phyloP scores from a whole-genome alignment of 2,888 invertebrate genomes.

The Trachelus stipa region DNA sequence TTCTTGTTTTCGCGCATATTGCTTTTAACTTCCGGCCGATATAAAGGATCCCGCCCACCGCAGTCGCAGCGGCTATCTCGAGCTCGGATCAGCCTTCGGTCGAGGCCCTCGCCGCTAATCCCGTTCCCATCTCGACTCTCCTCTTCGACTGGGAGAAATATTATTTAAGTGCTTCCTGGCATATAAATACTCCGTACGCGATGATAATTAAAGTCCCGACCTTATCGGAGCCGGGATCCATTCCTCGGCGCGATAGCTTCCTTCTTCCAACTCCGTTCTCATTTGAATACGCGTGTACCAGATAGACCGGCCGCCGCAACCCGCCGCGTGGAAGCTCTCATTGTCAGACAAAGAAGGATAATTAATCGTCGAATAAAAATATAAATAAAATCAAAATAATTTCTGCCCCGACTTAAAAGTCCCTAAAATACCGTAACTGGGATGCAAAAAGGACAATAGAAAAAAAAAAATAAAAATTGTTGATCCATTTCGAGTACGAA shows the following conservation, averaged over 20 bases:
- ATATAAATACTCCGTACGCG: constrained; percentile 62
- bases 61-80: constrained; percentile 33
- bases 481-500: constrained; percentile 9
- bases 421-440: not conserved
- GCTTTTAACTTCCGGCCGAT: constrained; percentile 62
- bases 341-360: not conserved
- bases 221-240: constrained; percentile 44
- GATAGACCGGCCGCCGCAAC: not conserved
- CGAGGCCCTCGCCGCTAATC: constrained; percentile 42
- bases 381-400: not conserved
- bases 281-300: constrained; percentile 39
- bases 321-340: not conserved
- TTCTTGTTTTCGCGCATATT: constrained; percentile 50
- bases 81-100: constrained; percentile 16
- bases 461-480: not conserved
- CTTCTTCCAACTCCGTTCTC: constrained; percentile 29
- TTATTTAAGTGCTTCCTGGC: constrained; percentile 67
- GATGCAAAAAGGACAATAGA: not conserved
- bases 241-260: constrained; percentile 34
- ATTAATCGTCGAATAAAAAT: not conserved
- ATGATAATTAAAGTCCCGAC: constrained; percentile 63
- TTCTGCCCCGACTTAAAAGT: not conserved
- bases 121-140: constrained; percentile 52
- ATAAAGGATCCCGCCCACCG: constrained; percentile 61
- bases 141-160: constrained; percentile 56